phyloP scores from a whole-genome alignment of 1,140 invertebrate species.

The Augochlora pura region DNA sequence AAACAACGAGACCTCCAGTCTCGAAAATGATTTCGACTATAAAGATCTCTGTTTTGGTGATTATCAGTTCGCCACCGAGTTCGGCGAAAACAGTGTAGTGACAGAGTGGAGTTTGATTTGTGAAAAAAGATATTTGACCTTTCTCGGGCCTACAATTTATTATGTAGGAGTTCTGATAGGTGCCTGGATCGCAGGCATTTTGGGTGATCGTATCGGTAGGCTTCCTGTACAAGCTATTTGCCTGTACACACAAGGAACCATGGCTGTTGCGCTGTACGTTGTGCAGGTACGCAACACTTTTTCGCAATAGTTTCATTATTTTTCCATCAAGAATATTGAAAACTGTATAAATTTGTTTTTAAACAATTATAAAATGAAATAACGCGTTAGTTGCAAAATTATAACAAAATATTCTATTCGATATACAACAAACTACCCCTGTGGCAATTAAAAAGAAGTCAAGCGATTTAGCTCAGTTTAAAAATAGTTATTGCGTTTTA shows the following conservation, averaged over 20 bases:
- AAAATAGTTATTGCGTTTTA: too few species aligned
- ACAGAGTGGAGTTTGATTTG: constrained; percentile 81
- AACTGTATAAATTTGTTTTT: not conserved
- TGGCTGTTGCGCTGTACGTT: constrained; percentile 80
- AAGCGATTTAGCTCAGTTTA: too few species aligned
- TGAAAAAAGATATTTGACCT: constrained; percentile 75
- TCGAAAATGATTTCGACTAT: not conserved
- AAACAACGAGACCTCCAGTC: constrained; percentile 39
- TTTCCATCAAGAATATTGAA: not conserved
- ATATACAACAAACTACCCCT: too few species aligned
- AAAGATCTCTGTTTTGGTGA: constrained; percentile 44
- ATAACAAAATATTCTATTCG: too few species aligned
- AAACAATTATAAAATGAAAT: too few species aligned
- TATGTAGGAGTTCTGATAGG: constrained; percentile 81
- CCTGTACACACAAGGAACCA: constrained; percentile 78
- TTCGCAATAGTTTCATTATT: not conserved
- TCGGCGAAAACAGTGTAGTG: constrained; percentile 65
- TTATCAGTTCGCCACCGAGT: constrained; percentile 65
- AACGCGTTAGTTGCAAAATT: too few species aligned
- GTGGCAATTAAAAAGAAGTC: too few species aligned
- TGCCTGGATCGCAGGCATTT: constrained; percentile 79
- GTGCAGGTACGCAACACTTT: constrained; percentile 65
- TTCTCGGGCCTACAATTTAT: constrained; percentile 78
- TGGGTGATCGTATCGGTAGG: constrained; percentile 81
- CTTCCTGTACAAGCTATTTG: constrained; percentile 79